phyloP scores from a whole-genome alignment of 1,140 invertebrate genomes.

The Hycleus phaleratus region DNA sequence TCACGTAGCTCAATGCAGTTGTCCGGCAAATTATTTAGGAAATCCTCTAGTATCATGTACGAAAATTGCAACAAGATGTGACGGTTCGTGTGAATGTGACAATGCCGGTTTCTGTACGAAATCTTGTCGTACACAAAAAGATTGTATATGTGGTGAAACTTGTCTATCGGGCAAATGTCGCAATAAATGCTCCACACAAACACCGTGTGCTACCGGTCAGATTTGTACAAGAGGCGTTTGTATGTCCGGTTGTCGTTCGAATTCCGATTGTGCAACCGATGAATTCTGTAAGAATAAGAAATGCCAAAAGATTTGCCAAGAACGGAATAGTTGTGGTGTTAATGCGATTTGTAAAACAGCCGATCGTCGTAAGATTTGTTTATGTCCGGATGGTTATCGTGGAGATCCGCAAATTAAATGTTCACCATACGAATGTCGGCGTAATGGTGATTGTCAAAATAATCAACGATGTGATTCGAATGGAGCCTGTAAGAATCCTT shows the following conservation, averaged over 20 bases:
- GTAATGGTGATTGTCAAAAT: conserved; percentile 67
- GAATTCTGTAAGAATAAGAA: conserved; percentile 66
- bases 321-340: conserved; percentile 58
- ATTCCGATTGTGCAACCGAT: conserved; percentile 71
- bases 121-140: conserved; percentile 54
- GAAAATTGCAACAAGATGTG: conserved; percentile 56
- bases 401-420: conserved; percentile 70
- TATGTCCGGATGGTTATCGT: conserved; percentile 75
- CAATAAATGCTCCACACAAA: conserved; percentile 49
- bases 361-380: conserved; percentile 71
- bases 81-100: conserved; percentile 65
- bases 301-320: conserved; percentile 68
- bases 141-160: conserved; percentile 70
- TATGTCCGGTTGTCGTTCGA: conserved; percentile 63
- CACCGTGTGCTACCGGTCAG: conserved; percentile 41
- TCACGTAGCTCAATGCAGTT: conserved; percentile 76
- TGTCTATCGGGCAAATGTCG: conserved; percentile 57
- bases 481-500: conserved; percentile 76
- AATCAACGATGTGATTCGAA: conserved; percentile 68
- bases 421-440: conserved; percentile 65
- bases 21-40: conserved; percentile 69
- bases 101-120: conserved; percentile 67
- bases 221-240: conserved; percentile 58
- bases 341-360: conserved; percentile 68
- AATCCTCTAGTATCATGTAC: conserved; percentile 70